Evolutionary conservation across 2,797 vertebrate species (phyloP).

Genomic region (Rhincodon typus): DNA sequence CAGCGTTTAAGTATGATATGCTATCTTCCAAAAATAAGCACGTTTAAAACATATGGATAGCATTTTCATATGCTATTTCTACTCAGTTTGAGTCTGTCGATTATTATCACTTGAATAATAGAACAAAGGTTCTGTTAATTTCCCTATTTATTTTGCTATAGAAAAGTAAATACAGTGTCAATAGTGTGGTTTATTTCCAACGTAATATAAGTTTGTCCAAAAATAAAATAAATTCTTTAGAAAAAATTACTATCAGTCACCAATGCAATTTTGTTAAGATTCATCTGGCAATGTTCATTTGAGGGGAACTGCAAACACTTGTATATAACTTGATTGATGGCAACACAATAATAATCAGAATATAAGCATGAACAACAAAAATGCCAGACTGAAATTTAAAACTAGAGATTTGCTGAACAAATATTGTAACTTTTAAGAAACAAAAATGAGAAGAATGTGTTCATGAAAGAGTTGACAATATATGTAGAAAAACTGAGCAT

Average conservation of each 20-base stretch:
- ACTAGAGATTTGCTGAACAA: background rate
- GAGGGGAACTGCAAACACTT: background rate
- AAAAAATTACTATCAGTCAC: background rate
- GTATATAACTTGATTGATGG: background rate
- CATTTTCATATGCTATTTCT: background rate
- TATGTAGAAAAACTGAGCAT: background rate
- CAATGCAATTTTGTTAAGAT: background rate
- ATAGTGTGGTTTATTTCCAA: background rate
- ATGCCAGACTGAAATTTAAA: background rate
- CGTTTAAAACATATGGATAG: background rate
- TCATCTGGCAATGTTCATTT: background rate
- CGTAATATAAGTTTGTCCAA: background rate
- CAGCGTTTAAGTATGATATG: background rate
- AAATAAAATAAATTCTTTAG: background rate
- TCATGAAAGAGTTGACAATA: background rate
- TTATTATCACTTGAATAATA: background rate
- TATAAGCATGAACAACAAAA: background rate
- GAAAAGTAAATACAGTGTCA: too few relatives aligned
- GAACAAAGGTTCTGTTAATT: background rate
- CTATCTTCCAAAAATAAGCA: background rate
- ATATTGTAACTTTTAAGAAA: background rate
- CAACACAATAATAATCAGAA: background rate
- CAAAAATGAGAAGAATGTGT: background rate
- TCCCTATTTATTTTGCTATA: background rate
- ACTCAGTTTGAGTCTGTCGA: background rate